Percentiles rank a stretch among this genome's conserved stretches.
Conservation (phyloP, 2,888 invertebrate species). For the Chymomyza amoena region DNA sequence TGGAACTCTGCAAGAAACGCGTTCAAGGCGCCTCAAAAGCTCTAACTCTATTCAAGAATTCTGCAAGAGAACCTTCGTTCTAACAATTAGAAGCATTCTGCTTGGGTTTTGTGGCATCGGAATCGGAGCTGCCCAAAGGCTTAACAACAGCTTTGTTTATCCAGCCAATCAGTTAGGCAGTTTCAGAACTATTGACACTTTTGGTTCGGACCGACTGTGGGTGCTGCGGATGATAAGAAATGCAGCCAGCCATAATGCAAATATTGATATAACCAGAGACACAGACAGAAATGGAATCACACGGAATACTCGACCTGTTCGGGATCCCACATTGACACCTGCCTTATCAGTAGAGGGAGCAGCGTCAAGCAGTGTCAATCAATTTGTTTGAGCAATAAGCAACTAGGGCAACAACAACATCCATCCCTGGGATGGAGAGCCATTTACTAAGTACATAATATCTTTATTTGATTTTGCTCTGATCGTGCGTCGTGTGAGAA, state of each 20-base stretch:
- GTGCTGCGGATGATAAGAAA: slow-evolving; percentile 59
- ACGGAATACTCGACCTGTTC: background rate
- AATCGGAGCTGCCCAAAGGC: background rate
- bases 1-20: slow-evolving; percentile 23
- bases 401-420: background rate
- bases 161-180: background rate
- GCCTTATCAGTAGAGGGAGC: background rate
- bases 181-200: background rate
- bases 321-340: background rate
- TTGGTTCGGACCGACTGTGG: slow-evolving; percentile 36
- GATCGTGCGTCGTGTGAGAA: slow-evolving; percentile 69
- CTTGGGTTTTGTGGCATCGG: background rate
- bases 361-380: slow-evolving; percentile 32
- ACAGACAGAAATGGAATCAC: slow-evolving; percentile 15
- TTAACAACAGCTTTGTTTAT: slow-evolving; percentile 4
- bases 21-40: slow-evolving; percentile 26
- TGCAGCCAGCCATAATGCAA: slow-evolving; percentile 59
- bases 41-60: slow-evolving; percentile 6
- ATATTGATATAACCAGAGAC: slow-evolving; percentile 57
- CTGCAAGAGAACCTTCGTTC: slow-evolving; percentile 20
- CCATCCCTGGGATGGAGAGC: background rate
- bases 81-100: background rate
- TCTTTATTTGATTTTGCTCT: slow-evolving; percentile 52
- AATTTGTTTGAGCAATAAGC: slow-evolving; percentile 42
- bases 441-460: slow-evolving; percentile 12